Conservation (phyloP, 2,888 invertebrate genomes). For the Erebia ligea region DNA sequence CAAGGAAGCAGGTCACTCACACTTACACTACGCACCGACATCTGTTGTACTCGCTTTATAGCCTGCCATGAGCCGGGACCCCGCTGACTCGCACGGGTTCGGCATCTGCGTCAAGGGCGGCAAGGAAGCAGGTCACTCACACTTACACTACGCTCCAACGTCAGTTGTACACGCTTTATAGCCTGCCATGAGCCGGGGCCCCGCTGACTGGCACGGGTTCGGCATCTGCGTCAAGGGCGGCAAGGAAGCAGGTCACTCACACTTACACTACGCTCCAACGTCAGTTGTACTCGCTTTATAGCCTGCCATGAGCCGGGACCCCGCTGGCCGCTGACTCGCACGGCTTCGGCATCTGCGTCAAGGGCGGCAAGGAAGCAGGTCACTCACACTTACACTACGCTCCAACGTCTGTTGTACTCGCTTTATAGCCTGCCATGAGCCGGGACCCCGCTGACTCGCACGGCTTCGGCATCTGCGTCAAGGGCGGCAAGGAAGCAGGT, state of each 20-base stretch:
- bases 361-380: conserved; percentile 95
- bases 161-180: conserved; percentile 75
- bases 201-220: conserved; percentile 92
- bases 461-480: conserved; percentile 95
- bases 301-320: conserved; percentile 91
- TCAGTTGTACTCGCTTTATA: conserved; percentile 75
- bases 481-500: conserved; percentile 95
- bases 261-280: background rate
- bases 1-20: conserved; percentile 89
- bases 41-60: conserved; percentile 75
- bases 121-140: conserved; percentile 89
- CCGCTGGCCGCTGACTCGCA: conserved; percentile 91
- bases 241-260: conserved; percentile 89
- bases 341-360: conserved; percentile 95
- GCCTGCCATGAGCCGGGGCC: conserved; percentile 91
- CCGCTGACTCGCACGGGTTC: conserved; percentile 92
- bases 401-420: no score
- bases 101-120: conserved; percentile 96
- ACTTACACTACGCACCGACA: background rate
- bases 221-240: conserved; percentile 96
- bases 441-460: conserved; percentile 91
- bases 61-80: conserved; percentile 91
- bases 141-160: background rate
- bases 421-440: no score
- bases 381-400: no score